These are phyloP conservation scores for Cyrtorhinus lividipennis DNA, from an alignment of 1,140 invertebrate species.

Conservation along the genomic window DNA sequence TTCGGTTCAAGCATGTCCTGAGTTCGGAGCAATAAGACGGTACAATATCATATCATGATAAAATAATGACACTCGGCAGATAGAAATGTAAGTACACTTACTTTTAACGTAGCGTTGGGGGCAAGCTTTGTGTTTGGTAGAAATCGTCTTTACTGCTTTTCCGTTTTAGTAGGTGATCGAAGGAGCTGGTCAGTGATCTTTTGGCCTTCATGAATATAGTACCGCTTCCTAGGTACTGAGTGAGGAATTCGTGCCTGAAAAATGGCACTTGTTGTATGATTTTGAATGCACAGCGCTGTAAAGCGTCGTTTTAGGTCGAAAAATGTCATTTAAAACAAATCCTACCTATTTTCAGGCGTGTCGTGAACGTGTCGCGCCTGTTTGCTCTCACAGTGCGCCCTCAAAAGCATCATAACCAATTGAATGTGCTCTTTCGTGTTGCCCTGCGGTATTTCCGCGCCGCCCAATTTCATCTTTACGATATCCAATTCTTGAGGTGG, in stretches of 20 bases:
- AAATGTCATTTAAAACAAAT: no score
- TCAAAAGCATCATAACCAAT: slow-evolving; percentile 77
- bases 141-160: slow-evolving; percentile 58
- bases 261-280: no score
- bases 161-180: slow-evolving; percentile 66
- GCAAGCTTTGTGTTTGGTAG: slow-evolving; percentile 27
- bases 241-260: slow-evolving; percentile 65
- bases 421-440: slow-evolving; percentile 73
- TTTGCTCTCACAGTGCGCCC: slow-evolving; percentile 74
- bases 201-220: slow-evolving; percentile 80
- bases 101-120: slow-evolving; percentile 27
- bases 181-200: slow-evolving; percentile 62
- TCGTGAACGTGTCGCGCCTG: slow-evolving; percentile 79
- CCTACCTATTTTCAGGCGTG: slow-evolving; percentile 73
- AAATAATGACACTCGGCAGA: no score
- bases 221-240: slow-evolving; percentile 66
- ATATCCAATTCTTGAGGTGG: slow-evolving; percentile 69
- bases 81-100: slow-evolving; percentile 15
- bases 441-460: slow-evolving; percentile 34
- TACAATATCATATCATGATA: no score
- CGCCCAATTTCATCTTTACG: slow-evolving; percentile 65
- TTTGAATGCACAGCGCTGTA: no score
- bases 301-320: no score
- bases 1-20: slow-evolving; percentile 15
- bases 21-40: not conserved